Base-by-base conservation (phyloP, 1,140 invertebrate species). In the Geopemphigus sp. region DNA sequence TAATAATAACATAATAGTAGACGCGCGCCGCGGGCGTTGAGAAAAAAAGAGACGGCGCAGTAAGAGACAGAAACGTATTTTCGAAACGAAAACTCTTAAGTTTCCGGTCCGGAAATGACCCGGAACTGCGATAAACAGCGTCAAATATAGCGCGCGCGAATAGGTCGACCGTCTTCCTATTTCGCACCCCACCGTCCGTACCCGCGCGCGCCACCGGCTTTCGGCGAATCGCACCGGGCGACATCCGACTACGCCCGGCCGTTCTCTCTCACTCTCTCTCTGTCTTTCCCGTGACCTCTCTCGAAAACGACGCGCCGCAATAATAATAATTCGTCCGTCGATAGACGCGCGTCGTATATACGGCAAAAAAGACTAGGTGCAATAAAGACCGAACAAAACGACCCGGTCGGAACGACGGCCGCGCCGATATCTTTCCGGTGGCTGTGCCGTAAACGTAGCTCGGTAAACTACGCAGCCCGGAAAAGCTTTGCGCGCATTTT, bases 31-130 rank as follows among this genome's bases (percentile, higher is more conserved):
- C 22, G n/a, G 5, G n/a, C n/a, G 57, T 50, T 12, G 47, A 50
- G 10, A 12, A 50, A 50, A 12, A 50, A 12, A 50, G 11, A 50
- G 14, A 50, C 5, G 11, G 32, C 3, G 32, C 8, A 39, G 32
- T 4, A 8, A 39, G 3, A 39, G 61, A 56, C 32, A 61, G 47
- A 76, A 76, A 61, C 73, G 73, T 45, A 61, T 59, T 59, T 74
- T 17, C 19, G 61, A 45, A 59, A 47, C 56, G 74, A 78, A 63
- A 78, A 22, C 74, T 78, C 57, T 78, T 78, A 63, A 78, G 74
- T 78, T 78, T 78, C 74, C 74, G 74, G 74, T 78, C 17, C 74
- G 74, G 74, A 78, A 78, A 78, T 63, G 74, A 78, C 57, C 74
- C 74, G 74, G 74, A 78, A 78, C 74, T 26, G 39, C 57, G 74